A percentile compares a stretch with the other conserved stretches of the same genome.
Evolutionary conservation across 2,113 vertebrate genomes (phyloP).

Genomic region (Lycaon pictus): DNA sequence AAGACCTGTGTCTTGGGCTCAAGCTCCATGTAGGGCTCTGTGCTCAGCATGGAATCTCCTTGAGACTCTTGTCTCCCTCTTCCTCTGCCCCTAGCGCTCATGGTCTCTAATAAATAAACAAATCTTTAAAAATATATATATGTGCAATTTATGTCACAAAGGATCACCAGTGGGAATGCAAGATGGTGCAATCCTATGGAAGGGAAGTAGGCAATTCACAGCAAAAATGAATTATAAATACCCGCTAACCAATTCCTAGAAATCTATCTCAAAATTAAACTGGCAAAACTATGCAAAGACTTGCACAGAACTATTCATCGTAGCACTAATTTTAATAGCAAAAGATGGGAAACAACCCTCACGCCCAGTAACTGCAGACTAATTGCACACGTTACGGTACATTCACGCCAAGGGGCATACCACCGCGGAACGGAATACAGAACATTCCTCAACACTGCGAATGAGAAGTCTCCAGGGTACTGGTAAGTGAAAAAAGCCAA

Average conservation of each 20-base stretch:
- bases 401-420: neutral
- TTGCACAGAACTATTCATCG: neutral
- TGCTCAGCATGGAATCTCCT: neutral
- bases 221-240: neutral
- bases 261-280: neutral
- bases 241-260: neutral
- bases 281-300: neutral
- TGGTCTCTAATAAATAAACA: neutral
- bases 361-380: neutral
- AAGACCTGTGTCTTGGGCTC: neutral
- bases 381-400: neutral
- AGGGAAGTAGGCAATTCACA: neutral
- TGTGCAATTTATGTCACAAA: neutral
- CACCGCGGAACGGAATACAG: neutral
- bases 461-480: neutral
- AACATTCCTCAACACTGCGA: neutral
- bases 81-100: neutral
- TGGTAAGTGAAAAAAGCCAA: neutral
- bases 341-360: neutral
- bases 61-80: neutral
- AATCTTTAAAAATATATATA: neutral
- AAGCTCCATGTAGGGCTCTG: neutral
- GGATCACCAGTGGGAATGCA: neutral
- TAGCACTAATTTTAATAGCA: neutral
- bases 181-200: neutral